These are phyloP conservation scores for Corythornis vintsioides DNA, from an alignment of 2,113 vertebrate genomes.

Conservation along the genomic window DNA sequence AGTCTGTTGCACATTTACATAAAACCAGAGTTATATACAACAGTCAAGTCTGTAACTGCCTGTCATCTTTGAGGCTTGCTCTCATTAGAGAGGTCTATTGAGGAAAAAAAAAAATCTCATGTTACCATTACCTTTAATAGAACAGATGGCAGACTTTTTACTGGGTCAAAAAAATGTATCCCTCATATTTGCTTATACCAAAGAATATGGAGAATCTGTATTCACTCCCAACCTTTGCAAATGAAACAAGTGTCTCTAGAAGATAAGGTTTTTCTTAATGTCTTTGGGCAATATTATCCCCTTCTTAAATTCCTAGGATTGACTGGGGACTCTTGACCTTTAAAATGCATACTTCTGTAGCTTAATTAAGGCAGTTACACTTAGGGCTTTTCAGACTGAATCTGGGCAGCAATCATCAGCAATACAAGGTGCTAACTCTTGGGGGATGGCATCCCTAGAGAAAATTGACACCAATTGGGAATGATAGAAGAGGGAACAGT, in stretches of 20 bases:
- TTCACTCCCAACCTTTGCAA: constrained; percentile 42
- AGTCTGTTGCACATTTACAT: not conserved
- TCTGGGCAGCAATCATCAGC: not conserved
- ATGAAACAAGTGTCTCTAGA: constrained; percentile 47
- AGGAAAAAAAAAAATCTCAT: not conserved
- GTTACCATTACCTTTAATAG: not conserved
- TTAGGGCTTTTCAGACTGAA: not conserved
- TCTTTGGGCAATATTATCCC: constrained; percentile 55
- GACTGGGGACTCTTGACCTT: constrained; percentile 60
- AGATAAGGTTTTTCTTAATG: constrained; percentile 47
- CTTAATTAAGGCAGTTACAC: constrained; percentile 23
- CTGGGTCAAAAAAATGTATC: constrained; percentile 6
- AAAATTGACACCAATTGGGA: not conserved
- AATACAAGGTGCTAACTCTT: not conserved
- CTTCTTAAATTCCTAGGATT: constrained; percentile 62
- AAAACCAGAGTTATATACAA: not conserved
- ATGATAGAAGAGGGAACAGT: not conserved
- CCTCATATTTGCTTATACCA: constrained; percentile 21
- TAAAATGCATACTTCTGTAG: not conserved
- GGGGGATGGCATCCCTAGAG: accelerated
- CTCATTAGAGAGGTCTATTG: not conserved
- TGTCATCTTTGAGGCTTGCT: not conserved
- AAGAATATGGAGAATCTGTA: not conserved
- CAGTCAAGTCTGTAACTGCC: not conserved
- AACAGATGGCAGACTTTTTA: not conserved